Conservation (phyloP, 2,113 vertebrate species). For the Albula goreensis region DNA sequence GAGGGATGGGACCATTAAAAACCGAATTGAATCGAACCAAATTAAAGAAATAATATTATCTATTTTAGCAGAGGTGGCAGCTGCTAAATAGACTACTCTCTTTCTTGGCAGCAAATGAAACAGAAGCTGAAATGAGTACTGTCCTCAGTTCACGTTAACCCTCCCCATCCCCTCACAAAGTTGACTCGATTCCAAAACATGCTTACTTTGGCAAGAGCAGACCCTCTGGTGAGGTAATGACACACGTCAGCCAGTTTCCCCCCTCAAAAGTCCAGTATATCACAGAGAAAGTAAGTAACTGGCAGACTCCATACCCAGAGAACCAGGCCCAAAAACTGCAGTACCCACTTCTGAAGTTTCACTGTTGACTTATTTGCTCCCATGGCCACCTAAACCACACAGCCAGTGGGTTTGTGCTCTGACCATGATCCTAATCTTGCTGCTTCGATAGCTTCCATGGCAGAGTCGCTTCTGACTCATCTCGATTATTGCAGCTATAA, state of each 20-base stretch:
- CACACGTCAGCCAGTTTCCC: neutral
- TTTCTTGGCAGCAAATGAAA: neutral
- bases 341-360: neutral
- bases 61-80: constrained; percentile 8
- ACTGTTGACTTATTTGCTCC: neutral
- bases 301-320: neutral
- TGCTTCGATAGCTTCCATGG: neutral
- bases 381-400: neutral
- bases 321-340: neutral
- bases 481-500: neutral
- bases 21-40: neutral
- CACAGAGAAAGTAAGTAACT: neutral
- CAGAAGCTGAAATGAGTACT: neutral
- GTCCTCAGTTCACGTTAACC: neutral
- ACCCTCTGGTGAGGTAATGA: constrained; percentile 18
- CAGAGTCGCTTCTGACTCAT: neutral
- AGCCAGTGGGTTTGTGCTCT: neutral
- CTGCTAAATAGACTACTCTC: neutral
- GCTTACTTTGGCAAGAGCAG: constrained; percentile 29
- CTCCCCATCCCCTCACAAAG: neutral
- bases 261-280: neutral
- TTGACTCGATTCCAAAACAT: constrained; percentile 28
- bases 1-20: neutral
- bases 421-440: neutral
- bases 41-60: neutral